Conservation (phyloP, 2,888 invertebrate species). For the Drosophila fungiperda region DNA sequence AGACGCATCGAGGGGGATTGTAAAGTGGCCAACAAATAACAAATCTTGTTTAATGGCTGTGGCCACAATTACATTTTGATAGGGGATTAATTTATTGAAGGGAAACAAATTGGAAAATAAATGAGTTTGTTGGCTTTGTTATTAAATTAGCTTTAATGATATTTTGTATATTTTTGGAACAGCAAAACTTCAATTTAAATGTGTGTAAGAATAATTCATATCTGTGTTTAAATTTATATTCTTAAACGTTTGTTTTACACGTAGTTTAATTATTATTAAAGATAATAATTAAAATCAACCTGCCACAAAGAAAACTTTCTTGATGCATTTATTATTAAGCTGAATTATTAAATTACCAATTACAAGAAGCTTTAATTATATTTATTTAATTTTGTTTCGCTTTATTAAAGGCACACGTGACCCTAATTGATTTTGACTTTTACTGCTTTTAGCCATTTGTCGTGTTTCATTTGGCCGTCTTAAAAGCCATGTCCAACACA, state of each 20-base stretch:
- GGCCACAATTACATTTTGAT: conserved; percentile 54
- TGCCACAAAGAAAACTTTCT: background rate
- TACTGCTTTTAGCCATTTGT: conserved; percentile 8
- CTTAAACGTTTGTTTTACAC: background rate
- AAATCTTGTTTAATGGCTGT: conserved; percentile 22
- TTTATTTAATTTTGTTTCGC: background rate
- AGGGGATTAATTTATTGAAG: conserved; percentile 42
- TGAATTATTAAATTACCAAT: no score
- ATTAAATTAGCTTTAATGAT: background rate
- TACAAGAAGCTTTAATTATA: background rate
- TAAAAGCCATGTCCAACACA: conserved; percentile 30
- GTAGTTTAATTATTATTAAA: background rate
- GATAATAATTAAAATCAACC: background rate
- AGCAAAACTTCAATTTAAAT: background rate
- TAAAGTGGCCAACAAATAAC: conserved; percentile 7
- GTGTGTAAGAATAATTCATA: no score
- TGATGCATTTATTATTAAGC: background rate
- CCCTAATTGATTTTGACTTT: conserved; percentile 32
- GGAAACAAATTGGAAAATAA: background rate
- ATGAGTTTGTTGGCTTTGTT: background rate
- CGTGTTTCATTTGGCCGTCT: conserved; percentile 31
- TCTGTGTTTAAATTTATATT: background rate
- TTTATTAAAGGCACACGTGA: conserved; percentile 15
- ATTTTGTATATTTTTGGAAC: background rate
- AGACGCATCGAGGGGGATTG: background rate